Conservation (phyloP, 2,888 invertebrate genomes). For the Trichacis sp. region DNA sequence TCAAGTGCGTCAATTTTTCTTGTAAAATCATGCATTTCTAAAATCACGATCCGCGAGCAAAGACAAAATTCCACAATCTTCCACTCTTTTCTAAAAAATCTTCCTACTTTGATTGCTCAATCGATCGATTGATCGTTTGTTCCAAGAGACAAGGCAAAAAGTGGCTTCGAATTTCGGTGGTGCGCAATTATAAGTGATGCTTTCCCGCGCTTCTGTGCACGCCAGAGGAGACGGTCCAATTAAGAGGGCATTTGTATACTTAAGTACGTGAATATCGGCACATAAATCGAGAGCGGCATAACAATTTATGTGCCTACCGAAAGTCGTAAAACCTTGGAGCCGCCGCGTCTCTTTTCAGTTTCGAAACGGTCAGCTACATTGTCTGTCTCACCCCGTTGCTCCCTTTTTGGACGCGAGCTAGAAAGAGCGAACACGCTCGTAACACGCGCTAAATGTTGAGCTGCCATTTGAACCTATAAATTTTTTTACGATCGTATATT, state of each 20-base stretch:
- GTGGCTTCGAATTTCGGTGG: constrained; percentile 4
- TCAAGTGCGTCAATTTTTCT: too few species aligned
- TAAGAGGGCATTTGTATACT: constrained; percentile 60
- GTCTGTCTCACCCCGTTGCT: neutral
- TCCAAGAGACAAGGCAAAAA: neutral
- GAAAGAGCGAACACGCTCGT: constrained; percentile 4
- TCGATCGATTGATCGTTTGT: too few species aligned
- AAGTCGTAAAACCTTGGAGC: constrained; percentile 55
- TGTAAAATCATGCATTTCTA: too few species aligned
- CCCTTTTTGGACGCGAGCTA: constrained; percentile 12
- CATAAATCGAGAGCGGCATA: constrained; percentile 53
- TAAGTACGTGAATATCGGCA: constrained; percentile 57
- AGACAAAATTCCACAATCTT: too few species aligned
- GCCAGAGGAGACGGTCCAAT: constrained; percentile 57
- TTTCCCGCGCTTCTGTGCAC: constrained; percentile 48
- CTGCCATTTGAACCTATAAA: neutral
- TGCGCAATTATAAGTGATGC: constrained; percentile 21
- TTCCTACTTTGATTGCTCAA: too few species aligned
- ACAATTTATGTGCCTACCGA: constrained; percentile 57
- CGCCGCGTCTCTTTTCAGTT: constrained; percentile 32
- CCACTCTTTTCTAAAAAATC: too few species aligned
- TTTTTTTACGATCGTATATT: neutral
- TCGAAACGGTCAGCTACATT: constrained; percentile 9
- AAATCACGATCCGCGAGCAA: too few species aligned
- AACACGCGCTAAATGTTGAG: neutral